Base-by-base conservation (phyloP, 1,140 invertebrate genomes). In the Latrodectus geometricus region DNA sequence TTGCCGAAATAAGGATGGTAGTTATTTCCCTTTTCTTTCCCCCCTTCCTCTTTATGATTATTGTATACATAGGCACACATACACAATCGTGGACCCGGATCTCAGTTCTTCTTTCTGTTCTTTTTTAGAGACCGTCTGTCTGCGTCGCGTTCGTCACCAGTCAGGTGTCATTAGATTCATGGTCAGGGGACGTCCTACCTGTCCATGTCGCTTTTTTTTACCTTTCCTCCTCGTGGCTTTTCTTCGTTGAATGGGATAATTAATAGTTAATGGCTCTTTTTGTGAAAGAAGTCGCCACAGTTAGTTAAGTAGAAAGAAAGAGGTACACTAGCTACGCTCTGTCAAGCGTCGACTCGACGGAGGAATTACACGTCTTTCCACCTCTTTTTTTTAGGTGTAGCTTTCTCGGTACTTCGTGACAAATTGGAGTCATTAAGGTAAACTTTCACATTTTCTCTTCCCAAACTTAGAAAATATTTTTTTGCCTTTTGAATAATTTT, bases 201-300 rank as follows among this genome's bases (percentile, higher is more conserved):
- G 65, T 15, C 69, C 69, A 23, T 66, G 21, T n/a, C 20, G 20
- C 49, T 79, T 79, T 68, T 79, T 68, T 50, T 68, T 77, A 17
- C 54, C 65, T 74, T 15, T 74, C 23, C 17, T 61, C 69, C 35
- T 54, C 69, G 80, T 23, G 11, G 49, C 12, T n/a, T 54, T 21
- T 56, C 70, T 82, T 74, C 80, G 8, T 50, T 20, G 48, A 75
- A 75, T 48, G 66, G 65, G 56, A 23, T 66, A 86, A 86, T 86
- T 86, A 78, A 86, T 86, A 86, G 49, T 70, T 86, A 86, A 86
- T 86, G 65, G 73, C 74, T 86, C 74, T 77, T 78, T 86, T 78
- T 77, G 20, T 23, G 65, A 48, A 23, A 49, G 56, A 8, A n/a
- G 17, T 69, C 20, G 68, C 21, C n/a, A n/a, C 11, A 69, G 20